Conservation (phyloP, 2,888 invertebrate species). For the Megaustenia siamemsis region DNA sequence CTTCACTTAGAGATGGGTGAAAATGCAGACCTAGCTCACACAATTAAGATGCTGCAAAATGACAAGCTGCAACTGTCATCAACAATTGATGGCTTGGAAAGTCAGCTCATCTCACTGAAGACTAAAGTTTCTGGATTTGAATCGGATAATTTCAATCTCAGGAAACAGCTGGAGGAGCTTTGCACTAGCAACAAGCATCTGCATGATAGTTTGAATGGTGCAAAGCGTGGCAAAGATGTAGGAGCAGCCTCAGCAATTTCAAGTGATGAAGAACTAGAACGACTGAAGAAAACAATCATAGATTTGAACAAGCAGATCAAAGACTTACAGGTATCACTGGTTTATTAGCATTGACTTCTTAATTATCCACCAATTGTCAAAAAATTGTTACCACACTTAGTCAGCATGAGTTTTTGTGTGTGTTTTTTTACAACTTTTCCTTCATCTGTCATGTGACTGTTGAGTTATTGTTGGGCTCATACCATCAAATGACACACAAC, state of each 20-base stretch:
- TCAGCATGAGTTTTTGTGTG: too few species aligned
- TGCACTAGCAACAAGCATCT: constrained; percentile 68
- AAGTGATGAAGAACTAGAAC: constrained; percentile 63
- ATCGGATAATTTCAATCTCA: constrained; percentile 67
- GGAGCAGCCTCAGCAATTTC: background rate
- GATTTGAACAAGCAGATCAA: constrained; percentile 67
- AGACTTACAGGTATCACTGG: constrained; percentile 60
- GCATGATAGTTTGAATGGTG: constrained; percentile 63
- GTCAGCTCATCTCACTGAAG: constrained; percentile 61
- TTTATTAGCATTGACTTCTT: background rate
- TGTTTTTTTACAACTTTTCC: too few species aligned
- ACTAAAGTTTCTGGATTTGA: constrained; percentile 67
- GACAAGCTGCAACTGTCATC: constrained; percentile 68
- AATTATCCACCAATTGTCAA: too few species aligned
- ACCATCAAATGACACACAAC: too few species aligned
- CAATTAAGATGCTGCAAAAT: constrained; percentile 65
- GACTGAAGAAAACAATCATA: constrained; percentile 63
- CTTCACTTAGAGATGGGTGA: constrained; percentile 71
- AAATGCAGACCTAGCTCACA: constrained; percentile 65
- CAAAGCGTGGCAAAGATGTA: constrained; percentile 54
- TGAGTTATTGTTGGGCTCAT: too few species aligned
- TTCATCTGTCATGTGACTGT: too few species aligned
- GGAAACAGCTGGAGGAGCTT: constrained; percentile 69
- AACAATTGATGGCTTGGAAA: constrained; percentile 68
- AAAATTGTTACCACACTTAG: too few species aligned